phyloP scores from a whole-genome alignment of 2,888 invertebrate genomes.

The Drosophila mimetica region DNA sequence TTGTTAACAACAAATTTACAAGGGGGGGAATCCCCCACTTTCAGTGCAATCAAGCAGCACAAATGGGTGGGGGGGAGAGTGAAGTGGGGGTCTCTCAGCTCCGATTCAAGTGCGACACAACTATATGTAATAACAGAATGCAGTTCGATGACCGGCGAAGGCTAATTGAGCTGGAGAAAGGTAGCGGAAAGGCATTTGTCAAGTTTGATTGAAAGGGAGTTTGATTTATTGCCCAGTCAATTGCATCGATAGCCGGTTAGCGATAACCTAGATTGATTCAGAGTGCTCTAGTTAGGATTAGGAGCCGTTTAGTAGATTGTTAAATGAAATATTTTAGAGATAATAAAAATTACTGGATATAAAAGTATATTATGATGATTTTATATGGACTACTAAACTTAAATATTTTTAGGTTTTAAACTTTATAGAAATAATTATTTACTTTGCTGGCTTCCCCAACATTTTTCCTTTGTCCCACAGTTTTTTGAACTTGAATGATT shows the following conservation, averaged over 20 bases:
- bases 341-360: background rate
- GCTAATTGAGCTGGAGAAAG: slow-evolving; percentile 72
- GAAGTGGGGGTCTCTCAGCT: background rate
- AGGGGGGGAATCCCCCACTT: background rate
- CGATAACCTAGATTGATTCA: background rate
- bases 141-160: slow-evolving; percentile 65
- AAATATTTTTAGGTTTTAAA: too few relatives aligned
- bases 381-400: too few relatives aligned
- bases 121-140: slow-evolving; percentile 1
- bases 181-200: slow-evolving; percentile 77
- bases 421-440: too few relatives aligned
- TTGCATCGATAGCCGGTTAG: background rate
- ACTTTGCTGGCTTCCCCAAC: background rate
- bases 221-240: slow-evolving; percentile 51
- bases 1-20: slow-evolving; percentile 46
- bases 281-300: background rate
- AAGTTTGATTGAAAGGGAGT: slow-evolving; percentile 72
- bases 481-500: background rate
- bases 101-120: slow-evolving; percentile 14
- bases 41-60: slow-evolving; percentile 45
- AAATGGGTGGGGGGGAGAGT: background rate
- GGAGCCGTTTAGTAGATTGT: background rate
- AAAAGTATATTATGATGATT: background rate
- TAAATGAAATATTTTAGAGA: background rate
- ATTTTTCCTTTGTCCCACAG: too few relatives aligned